Conservation (phyloP, 2,797 vertebrate species). For the Chromobotia macracanthus region DNA sequence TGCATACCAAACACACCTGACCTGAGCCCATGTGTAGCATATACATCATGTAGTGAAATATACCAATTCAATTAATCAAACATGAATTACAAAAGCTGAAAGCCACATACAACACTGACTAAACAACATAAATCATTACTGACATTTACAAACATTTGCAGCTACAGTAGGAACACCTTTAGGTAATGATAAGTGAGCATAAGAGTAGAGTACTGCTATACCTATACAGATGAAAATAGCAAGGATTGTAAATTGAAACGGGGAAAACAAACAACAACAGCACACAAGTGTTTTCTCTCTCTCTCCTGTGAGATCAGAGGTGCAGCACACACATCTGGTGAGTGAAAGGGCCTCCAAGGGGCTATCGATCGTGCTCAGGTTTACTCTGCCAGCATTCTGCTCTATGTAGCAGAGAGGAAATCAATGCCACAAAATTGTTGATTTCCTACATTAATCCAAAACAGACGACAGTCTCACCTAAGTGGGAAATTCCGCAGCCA, state of each 20-base stretch:
- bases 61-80: conserved; percentile 31
- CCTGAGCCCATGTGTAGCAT: not conserved
- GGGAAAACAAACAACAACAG: conserved; percentile 32
- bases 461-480: conserved; percentile 65
- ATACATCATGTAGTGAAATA: not conserved
- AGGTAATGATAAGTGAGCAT: not conserved
- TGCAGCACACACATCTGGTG: conserved; percentile 61
- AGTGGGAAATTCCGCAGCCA: conserved; percentile 65
- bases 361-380: conserved; percentile 68
- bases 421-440: conserved; percentile 68
- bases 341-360: conserved; percentile 52
- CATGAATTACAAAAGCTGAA: conserved; percentile 14
- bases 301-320: conserved; percentile 30
- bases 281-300: not conserved
- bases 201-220: conserved; percentile 14
- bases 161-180: conserved; percentile 20
- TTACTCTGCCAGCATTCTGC: conserved; percentile 63
- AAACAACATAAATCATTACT: conserved; percentile 40
- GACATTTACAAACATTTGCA: conserved; percentile 13
- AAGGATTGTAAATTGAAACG: conserved; percentile 39
- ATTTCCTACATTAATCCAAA: conserved; percentile 67
- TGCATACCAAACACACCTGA: not conserved
- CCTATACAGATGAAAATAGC: not conserved
- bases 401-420: conserved; percentile 70
- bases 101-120: conserved; percentile 17